Evolutionary conservation across 2,888 invertebrate genomes (phyloP).

Genomic region (Drosophila setosimentum): DNA sequence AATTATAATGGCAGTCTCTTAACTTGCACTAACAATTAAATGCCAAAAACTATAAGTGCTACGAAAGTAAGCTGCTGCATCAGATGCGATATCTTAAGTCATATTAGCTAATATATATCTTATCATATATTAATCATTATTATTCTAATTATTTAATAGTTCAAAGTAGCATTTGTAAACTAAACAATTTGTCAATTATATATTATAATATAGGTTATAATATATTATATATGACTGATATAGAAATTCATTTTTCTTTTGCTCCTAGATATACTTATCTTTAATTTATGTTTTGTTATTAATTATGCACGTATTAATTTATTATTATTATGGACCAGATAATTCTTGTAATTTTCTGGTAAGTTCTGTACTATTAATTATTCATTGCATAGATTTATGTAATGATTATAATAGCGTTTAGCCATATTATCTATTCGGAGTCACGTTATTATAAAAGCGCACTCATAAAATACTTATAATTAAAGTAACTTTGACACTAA

Average conservation of each 20-base stretch:
- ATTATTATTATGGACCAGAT: background rate
- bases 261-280: background rate
- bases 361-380: background rate
- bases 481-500: too few relatives aligned
- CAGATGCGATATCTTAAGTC: background rate
- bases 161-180: background rate
- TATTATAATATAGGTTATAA: background rate
- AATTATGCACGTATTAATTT: too few relatives aligned
- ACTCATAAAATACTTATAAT: too few relatives aligned
- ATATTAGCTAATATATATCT: background rate
- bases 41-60: background rate
- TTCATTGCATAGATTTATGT: background rate
- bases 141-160: background rate
- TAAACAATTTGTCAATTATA: background rate
- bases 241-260: background rate
- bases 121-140: background rate
- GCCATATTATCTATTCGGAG: too few relatives aligned
- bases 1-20: slow-evolving; percentile 49
- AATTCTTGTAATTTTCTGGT: background rate
- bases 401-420: background rate
- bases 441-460: too few relatives aligned
- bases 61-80: slow-evolving; percentile 1
- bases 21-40: slow-evolving; percentile 54
- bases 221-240: too few relatives aligned
- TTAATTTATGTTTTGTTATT: too few relatives aligned